Base-by-base conservation (phyloP, 2,888 invertebrate species). In the Phortica okadai region DNA sequence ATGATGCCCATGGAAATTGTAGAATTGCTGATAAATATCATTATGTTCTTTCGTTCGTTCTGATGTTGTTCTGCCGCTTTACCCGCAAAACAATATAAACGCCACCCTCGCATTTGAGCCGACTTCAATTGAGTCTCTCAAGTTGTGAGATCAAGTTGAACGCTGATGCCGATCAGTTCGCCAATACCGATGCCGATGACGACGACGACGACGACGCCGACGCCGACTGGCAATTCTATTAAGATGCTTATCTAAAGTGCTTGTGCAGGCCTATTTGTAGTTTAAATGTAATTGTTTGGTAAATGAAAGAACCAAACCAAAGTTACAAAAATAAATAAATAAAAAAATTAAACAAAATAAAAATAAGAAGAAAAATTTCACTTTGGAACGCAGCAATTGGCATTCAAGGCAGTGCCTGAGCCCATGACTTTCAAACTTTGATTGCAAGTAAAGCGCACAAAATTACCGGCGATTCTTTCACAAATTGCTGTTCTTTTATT, bases 1-100 rank as follows among this genome's bases (percentile, higher is more conserved):
- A 88, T 89, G 90, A 89, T 90, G 88, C 86, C 88, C 83, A 84
- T 87, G 86, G 85, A 88, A 90, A 88, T 89, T 82, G 82, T 84
- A 83, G 84, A 90, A 89, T 88, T 78, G 83, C 85, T 86, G 86
- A 86, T 86, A 88, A 86, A 88, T 88, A 86, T 86, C 88, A 87
- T 88, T 88, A 87, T 80, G 85, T 84, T 67, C 21, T 33, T 45
- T 54, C 41, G 25, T n/a, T 16, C 21, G 25, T 16, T 62, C 62
- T 42, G 45, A n/a, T 44, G 11, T 14, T 11, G 59, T 59, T 59
- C 21, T 69, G 7, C 42, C 67, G 67, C 7, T 45, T 25, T 14
- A n/a, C 67, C 41, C 11, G 33, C 41, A 64, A 41, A 8, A 33
- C 8, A 64, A 14, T 67, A n/a, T n/a, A 7, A 67, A 14, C 14